Conservation (phyloP, 2,113 vertebrate genomes). For the Procavia capensis region DNA sequence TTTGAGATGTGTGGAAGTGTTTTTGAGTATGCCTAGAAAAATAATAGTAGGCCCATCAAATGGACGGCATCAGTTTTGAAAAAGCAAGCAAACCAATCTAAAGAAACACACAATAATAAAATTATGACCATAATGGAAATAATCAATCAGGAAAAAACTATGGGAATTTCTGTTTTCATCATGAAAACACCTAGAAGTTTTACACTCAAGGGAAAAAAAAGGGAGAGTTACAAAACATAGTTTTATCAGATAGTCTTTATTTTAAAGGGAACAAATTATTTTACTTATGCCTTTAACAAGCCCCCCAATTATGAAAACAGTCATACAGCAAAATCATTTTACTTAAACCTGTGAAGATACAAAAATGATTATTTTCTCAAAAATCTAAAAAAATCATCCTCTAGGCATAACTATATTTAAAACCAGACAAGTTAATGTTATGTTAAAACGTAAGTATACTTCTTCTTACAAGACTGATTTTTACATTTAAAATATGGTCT, state of each 20-base stretch:
- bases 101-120: neutral
- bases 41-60: neutral
- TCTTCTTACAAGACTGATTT: constrained; percentile 29
- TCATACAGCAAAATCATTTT: constrained; percentile 43
- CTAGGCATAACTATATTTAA: constrained; percentile 26
- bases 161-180: neutral
- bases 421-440: constrained; percentile 21
- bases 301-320: neutral
- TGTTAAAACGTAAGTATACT: neutral
- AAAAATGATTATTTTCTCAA: constrained; percentile 48
- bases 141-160: neutral
- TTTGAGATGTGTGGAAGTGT: neutral
- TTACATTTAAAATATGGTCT: constrained; percentile 28
- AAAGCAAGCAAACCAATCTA: neutral
- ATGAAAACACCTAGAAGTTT: neutral
- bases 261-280: constrained; percentile 35
- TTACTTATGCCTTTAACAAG: constrained; percentile 13
- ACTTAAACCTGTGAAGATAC: neutral
- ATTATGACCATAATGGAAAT: neutral
- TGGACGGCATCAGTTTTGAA: neutral
- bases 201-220: neutral
- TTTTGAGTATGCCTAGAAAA: neutral
- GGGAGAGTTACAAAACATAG: neutral
- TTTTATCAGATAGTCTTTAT: constrained; percentile 11
- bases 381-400: constrained; percentile 27